phyloP scores from a whole-genome alignment of 2,113 vertebrate species.

The Gymnorhina tibicen region DNA sequence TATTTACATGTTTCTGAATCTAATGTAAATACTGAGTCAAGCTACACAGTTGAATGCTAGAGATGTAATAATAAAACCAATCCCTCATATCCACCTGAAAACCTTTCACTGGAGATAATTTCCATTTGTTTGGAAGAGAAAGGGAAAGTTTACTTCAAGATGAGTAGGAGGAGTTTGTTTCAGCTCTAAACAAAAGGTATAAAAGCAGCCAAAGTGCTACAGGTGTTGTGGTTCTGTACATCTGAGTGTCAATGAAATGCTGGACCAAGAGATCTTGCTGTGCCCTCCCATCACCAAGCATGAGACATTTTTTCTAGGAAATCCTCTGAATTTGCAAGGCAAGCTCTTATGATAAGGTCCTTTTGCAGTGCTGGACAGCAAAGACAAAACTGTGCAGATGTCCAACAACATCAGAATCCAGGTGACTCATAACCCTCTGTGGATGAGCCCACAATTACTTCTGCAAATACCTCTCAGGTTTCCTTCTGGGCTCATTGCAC shows the following conservation, averaged over 20 bases:
- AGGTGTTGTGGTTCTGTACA: background rate
- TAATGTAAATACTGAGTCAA: background rate
- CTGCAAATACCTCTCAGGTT: slow-evolving; percentile 13
- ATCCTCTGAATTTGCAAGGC: background rate
- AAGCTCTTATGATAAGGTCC: background rate
- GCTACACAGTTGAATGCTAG: background rate
- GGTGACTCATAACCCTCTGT: background rate
- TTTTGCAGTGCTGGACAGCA: background rate
- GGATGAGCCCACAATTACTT: background rate
- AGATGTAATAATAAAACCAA: background rate
- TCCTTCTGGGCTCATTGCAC: background rate
- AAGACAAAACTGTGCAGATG: background rate
- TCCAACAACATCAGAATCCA: background rate
- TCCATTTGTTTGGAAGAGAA: background rate
- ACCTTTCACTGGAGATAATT: background rate
- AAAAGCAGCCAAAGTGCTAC: background rate
- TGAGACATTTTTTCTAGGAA: background rate
- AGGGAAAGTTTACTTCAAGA: background rate
- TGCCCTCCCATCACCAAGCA: background rate
- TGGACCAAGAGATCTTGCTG: background rate
- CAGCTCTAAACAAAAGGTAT: background rate
- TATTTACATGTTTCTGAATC: background rate
- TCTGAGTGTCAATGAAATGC: background rate
- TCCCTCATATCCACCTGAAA: background rate
- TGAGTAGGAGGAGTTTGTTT: background rate